Evolutionary conservation across 2,113 vertebrate genomes (phyloP), one percentile per base, ranked within the genome.

Genomic region (Syngnathus floridae): DNA sequence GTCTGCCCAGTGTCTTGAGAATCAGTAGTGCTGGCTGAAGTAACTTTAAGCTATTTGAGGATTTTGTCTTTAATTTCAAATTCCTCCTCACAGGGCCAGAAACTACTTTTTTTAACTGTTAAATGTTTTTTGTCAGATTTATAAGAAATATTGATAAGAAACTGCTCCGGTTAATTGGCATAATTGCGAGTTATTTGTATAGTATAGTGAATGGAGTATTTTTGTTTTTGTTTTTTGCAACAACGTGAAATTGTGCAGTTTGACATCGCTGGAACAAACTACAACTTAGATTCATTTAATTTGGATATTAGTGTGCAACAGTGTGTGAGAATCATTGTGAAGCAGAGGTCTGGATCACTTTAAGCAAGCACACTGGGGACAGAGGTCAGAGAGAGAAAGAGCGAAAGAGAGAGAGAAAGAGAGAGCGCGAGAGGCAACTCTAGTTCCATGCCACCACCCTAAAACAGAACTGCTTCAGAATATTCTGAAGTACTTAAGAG

Each of bases 381-480:
- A 95, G 79, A 91, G 91, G 87, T 87, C 82, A 86, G 91, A 92
- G 90, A 94, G 40, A 61, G n/a, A 41, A 38, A 19, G 36, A 31
- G 51, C 1, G 12, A 87, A 90, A 92, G 89, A 95, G 67, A 89
- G 94, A 94, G 40, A 61, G n/a, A 41, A 38, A 19, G 36, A 31
- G 51, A 4, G 22, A 87, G 91, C 92, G 89, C 94, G 67, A 89
- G 94, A 98, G 95, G 94, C 93, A 96, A 99, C 95, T 80, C 95
- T 89, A 93, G 96, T 98, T 99, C 97, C 97, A 99, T 98, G 96
- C 96, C 97, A 99, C 95, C 96, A 92, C 92, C 96, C 96, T 98
- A 95, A 99, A 99, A 99, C 97, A 99, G 97, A 99, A 98, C 94
- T 98, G 96, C 97, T 99, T 98, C 95, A 99, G 96, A 98, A 98